phyloP scores from a whole-genome alignment of 92 coral and sea anemone genomes.

The Plumapathes pennacea region DNA sequence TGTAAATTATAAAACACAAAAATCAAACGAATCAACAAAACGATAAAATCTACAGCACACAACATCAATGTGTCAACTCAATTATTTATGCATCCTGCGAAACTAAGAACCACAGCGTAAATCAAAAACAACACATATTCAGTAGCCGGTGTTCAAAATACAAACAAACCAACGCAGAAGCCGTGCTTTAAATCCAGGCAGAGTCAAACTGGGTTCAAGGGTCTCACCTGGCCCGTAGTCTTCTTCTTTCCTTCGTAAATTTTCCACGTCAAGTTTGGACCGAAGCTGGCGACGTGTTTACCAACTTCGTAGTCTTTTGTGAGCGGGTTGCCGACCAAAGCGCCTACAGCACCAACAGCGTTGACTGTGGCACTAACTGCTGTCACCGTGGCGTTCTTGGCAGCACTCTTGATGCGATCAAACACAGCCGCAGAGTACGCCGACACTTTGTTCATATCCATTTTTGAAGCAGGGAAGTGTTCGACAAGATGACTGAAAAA shows the following conservation, averaged over 20 bases:
- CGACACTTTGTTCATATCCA: slow-evolving; percentile 53
- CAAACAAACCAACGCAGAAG: too few relatives aligned
- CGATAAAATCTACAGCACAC: too few relatives aligned
- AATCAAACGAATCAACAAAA: too few relatives aligned
- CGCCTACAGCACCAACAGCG: slow-evolving; percentile 85
- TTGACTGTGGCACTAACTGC: slow-evolving; percentile 86
- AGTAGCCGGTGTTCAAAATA: too few relatives aligned
- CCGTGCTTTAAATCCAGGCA: too few relatives aligned
- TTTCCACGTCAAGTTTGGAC: slow-evolving; percentile 95
- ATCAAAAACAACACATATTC: too few relatives aligned
- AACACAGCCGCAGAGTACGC: slow-evolving; percentile 68
- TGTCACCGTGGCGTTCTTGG: slow-evolving; percentile 66
- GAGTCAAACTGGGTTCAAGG: neutral
- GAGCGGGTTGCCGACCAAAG: slow-evolving; percentile 89
- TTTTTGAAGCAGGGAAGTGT: neutral
- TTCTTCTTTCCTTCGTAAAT: slow-evolving; percentile 84
- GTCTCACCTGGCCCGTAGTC: slow-evolving; percentile 89
- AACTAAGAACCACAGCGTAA: too few relatives aligned
- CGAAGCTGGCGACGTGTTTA: slow-evolving; percentile 91
- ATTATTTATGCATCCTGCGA: too few relatives aligned
- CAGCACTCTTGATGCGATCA: slow-evolving; percentile 69
- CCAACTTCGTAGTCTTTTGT: slow-evolving; percentile 89
- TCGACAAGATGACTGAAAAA: neutral
- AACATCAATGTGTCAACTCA: too few relatives aligned
- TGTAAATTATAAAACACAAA: too few relatives aligned